These are phyloP conservation scores for Hypanus sabinus DNA, from an alignment of 2,113 vertebrate genomes.

Conservation along the genomic window DNA sequence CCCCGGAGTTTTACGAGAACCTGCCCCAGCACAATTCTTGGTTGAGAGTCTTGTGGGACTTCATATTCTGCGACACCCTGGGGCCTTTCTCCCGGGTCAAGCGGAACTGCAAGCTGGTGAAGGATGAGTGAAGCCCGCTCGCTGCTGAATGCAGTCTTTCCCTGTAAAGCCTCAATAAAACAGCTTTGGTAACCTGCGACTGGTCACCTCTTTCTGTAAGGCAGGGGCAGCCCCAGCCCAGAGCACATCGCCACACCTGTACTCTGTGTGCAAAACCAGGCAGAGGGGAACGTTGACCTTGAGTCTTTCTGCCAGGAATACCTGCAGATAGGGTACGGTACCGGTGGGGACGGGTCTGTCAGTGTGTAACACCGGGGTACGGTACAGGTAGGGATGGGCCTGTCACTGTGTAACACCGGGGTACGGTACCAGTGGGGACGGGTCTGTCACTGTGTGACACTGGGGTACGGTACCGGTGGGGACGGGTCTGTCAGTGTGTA, in stretches of 20 bases:
- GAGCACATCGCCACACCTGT: neutral
- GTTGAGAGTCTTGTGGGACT: conserved; percentile 29
- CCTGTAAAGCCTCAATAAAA: neutral
- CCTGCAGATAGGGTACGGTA: neutral
- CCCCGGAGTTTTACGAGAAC: conserved; percentile 33
- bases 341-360: neutral
- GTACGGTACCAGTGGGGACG: too few relatives aligned
- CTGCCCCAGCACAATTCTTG: conserved; percentile 35
- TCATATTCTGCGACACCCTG: neutral
- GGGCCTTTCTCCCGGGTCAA: conserved; percentile 26
- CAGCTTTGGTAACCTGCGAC: neutral
- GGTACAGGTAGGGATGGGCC: neutral
- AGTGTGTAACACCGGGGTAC: neutral
- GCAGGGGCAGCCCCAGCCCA: too few relatives aligned
- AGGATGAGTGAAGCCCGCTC: neutral
- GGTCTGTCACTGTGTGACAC: too few relatives aligned
- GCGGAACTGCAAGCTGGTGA: neutral
- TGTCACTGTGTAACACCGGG: too few relatives aligned
- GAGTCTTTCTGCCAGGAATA: neutral
- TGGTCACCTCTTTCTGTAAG: neutral
- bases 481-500: too few relatives aligned
- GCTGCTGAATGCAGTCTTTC: neutral
- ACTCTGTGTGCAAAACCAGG: neutral
- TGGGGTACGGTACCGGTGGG: too few relatives aligned
- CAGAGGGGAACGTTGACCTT: neutral